Evolutionary conservation across 2,797 vertebrate species (phyloP).

Genomic region (Delichon dasypus): DNA sequence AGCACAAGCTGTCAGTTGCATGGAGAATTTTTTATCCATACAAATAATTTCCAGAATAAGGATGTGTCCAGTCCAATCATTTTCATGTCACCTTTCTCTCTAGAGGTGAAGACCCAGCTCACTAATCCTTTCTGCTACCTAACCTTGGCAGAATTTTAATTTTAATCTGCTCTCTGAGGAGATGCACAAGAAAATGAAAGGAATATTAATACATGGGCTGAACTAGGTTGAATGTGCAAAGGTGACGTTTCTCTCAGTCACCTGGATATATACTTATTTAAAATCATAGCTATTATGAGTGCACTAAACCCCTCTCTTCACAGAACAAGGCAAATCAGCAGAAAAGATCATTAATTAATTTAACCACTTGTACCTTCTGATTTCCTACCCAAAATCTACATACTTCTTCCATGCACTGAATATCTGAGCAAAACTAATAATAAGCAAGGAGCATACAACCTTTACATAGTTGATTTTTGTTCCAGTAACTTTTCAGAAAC

Average conservation of each 20-base stretch:
- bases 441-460: not conserved
- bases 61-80: conserved; percentile 36
- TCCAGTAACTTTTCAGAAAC: conserved; percentile 5
- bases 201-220: conserved; percentile 53
- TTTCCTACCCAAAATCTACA: not conserved
- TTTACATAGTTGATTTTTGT: not conserved
- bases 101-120: conserved; percentile 45
- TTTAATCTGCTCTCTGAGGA: conserved; percentile 62
- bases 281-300: not conserved
- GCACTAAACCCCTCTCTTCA: not conserved
- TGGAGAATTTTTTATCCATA: conserved; percentile 24
- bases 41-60: conserved; percentile 18
- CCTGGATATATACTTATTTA: not conserved
- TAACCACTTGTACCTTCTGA: not conserved
- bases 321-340: not conserved
- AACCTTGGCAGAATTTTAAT: conserved; percentile 64
- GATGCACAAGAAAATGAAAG: conserved; percentile 33
- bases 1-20: conserved; percentile 15
- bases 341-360: not conserved
- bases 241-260: not conserved
- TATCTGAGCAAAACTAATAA: not conserved
- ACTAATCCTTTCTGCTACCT: conserved; percentile 61
- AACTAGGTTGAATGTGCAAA: conserved; percentile 17
- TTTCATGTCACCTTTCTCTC: conserved; percentile 52
- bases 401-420: not conserved